A percentile compares a stretch with the other conserved stretches of the same genome.
Evolutionary conservation across 2,797 vertebrate species (phyloP).

Genomic region (Echeneis naucrates): DNA sequence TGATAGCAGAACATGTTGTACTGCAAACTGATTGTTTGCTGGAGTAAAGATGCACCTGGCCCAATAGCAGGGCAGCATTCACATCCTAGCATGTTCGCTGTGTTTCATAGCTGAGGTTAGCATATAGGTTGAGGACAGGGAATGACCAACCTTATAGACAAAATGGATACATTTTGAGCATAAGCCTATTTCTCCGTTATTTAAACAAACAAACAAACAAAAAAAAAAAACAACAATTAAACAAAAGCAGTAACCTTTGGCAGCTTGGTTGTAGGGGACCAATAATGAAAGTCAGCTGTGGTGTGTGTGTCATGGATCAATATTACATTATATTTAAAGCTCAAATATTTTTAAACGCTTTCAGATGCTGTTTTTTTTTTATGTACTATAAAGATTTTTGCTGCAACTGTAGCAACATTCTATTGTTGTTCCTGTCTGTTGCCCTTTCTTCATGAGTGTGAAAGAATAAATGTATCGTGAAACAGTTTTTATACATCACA

Average conservation of each 20-base stretch:
- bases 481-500: background rate
- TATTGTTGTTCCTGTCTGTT: background rate
- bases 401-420: background rate
- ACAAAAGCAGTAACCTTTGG: background rate
- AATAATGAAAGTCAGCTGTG: background rate
- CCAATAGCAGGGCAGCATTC: slow-evolving; percentile 76
- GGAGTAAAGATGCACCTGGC: slow-evolving; percentile 69
- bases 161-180: slow-evolving; percentile 11
- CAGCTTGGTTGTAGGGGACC: background rate
- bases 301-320: background rate
- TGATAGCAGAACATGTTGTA: slow-evolving; percentile 46
- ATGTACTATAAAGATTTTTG: background rate
- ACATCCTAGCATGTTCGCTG: slow-evolving; percentile 60
- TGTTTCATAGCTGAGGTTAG: slow-evolving; percentile 52
- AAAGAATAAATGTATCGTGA: background rate
- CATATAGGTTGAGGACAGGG: slow-evolving; percentile 44
- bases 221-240: slow-evolving; percentile 17
- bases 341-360: background rate
- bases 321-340: background rate
- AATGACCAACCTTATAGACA: slow-evolving; percentile 52
- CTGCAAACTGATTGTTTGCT: slow-evolving; percentile 71
- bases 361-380: no score
- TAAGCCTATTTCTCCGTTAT: slow-evolving; percentile 5
- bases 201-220: no score
- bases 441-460: background rate